These are phyloP conservation scores for Aphidius colemani DNA, from an alignment of 2,888 invertebrate genomes.

Conservation along the genomic window DNA sequence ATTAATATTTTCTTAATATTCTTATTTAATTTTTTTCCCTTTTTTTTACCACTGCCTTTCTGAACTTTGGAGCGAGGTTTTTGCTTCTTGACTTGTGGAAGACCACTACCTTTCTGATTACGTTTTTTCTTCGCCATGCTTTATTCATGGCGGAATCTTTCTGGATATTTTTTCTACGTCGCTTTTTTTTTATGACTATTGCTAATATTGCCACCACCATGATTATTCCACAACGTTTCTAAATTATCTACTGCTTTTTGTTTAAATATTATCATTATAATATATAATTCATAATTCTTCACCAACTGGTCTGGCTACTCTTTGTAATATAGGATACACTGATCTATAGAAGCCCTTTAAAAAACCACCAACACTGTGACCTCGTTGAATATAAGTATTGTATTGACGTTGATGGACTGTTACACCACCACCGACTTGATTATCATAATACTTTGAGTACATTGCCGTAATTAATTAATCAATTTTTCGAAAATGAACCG, in stretches of 20 bases:
- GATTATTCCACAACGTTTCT: neutral
- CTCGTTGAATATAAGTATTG: neutral
- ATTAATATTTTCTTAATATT: too few relatives aligned
- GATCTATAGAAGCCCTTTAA: conserved; percentile 7
- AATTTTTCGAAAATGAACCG: conserved; percentile 11
- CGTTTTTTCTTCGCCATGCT: conserved; percentile 5
- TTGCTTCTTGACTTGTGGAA: too few relatives aligned
- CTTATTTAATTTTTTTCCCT: too few relatives aligned
- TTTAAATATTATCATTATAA: too few relatives aligned
- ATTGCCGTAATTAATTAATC: neutral
- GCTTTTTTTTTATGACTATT: neutral
- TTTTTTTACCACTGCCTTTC: neutral
- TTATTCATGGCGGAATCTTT: neutral
- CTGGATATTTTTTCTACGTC: neutral
- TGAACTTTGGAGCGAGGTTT: too few relatives aligned
- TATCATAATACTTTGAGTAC: neutral
- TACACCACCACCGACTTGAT: neutral
- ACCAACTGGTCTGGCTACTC: neutral
- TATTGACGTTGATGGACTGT: neutral
- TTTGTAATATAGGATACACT: neutral
- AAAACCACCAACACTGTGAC: conserved; percentile 11
- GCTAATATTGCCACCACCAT: neutral
- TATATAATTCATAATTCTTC: conserved; percentile 1
- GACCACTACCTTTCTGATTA: neutral
- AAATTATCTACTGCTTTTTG: conserved; percentile 4